Base-by-base conservation (phyloP, 2,797 vertebrate genomes). In the Poecile montanus region DNA sequence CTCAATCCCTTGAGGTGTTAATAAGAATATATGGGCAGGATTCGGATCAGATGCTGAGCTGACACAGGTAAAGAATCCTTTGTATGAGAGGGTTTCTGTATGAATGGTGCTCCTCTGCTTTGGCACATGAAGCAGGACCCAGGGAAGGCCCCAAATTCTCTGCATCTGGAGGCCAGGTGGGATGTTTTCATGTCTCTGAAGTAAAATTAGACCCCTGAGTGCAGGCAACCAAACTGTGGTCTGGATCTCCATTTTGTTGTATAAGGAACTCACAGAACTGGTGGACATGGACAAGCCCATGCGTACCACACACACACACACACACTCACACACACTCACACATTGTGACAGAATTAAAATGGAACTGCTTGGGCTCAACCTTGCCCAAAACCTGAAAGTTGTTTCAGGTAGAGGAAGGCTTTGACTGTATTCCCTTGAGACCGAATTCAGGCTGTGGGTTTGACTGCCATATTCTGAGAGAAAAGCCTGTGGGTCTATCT, bases 311-410 rank as follows among this genome's bases (percentile, higher is more conserved):
- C 21, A n/a, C 36, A 36, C 36, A 36, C 36, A 36, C 13, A 26
- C 11, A 27, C 1, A 9, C 7, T 27, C 21, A 36, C 12, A 26
- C 11, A 30, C 1, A 8, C 9, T 26, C 20, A 32, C 0, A 1
- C 1, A 0, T 21, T 16, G 25, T 30, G 16, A 17, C 56, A 76
- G 32, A 16, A 30, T 60, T 77, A 17, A 56, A 25, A 13, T 6
- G 26, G 16, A 74, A 20, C 12, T 91, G 73, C 51, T 63, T 60
- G 17, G 77, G 42, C 22, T 40, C 23, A 29, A 13, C 27, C 48
- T 68, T 75, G 51, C 7, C 2, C 27, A 63, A 25, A 58, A 34
- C 4, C 32, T 67, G 20, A 16, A 23, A 45, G 2, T 3, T 60
- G 15, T 74, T 91, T 50, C 36, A 67, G 27, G 36, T 5, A 53